These are phyloP conservation scores for Rhynchonycteris naso DNA, from an alignment of 2,797 vertebrate genomes.

Conservation along the genomic window DNA sequence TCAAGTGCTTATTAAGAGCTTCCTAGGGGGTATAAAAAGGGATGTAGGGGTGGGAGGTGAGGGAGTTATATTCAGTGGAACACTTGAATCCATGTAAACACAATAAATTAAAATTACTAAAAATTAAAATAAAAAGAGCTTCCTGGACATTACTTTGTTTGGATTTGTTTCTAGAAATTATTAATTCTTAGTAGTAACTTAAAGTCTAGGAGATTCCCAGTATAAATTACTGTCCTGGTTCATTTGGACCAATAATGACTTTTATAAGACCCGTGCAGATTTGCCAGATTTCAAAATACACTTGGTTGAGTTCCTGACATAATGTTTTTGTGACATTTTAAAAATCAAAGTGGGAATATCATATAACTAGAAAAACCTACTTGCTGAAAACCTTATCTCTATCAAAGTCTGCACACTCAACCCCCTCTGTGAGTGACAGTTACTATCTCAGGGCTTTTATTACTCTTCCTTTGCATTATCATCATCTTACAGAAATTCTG, in stretches of 20 bases:
- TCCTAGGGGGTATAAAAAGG: too few species aligned
- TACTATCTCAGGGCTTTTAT: slow-evolving; percentile 21
- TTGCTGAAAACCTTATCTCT: slow-evolving; percentile 61
- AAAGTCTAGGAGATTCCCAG: slow-evolving; percentile 6
- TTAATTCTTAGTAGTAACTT: slow-evolving; percentile 43
- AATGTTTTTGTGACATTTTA: slow-evolving; percentile 47
- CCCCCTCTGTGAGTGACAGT: slow-evolving; percentile 53
- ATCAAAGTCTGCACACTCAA: slow-evolving; percentile 69
- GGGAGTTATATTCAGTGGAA: too few species aligned
- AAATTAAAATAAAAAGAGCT: neutral
- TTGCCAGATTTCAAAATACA: slow-evolving; percentile 51
- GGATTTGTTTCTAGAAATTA: slow-evolving; percentile 66
- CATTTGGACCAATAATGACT: slow-evolving; percentile 23
- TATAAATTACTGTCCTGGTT: slow-evolving; percentile 31
- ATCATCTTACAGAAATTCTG: slow-evolving; percentile 64
- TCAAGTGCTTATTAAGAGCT: slow-evolving; percentile 40
- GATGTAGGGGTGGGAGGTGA: too few species aligned
- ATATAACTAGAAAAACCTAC: slow-evolving; percentile 50
- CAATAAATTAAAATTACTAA: too few species aligned
- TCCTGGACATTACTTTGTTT: slow-evolving; percentile 32
- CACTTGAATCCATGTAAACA: too few species aligned
- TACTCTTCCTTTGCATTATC: slow-evolving; percentile 58
- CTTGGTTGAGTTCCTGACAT: slow-evolving; percentile 46
- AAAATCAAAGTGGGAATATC: slow-evolving; percentile 58
- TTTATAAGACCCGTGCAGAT: slow-evolving; percentile 42